These are phyloP conservation scores for Drosophila yooni DNA, from an alignment of 2,888 invertebrate species.

Conservation along the genomic window DNA sequence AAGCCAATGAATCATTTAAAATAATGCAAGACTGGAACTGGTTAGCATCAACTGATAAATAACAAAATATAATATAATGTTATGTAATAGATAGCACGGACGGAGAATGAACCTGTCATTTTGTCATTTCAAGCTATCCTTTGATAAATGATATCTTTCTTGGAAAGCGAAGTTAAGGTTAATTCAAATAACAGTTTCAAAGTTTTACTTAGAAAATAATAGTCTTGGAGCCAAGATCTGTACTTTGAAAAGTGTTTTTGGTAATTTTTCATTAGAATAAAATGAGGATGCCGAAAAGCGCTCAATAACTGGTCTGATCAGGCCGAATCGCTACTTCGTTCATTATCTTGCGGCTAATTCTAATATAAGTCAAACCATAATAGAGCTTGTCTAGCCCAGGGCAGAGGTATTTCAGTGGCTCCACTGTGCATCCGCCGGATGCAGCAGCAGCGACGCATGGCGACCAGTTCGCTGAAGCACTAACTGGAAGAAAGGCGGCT, in stretches of 20 bases:
- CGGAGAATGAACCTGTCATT: background rate
- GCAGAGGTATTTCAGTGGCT: slow-evolving; percentile 24
- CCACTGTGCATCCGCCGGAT: slow-evolving; percentile 37
- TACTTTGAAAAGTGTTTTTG: background rate
- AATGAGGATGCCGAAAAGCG: background rate
- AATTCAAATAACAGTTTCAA: background rate
- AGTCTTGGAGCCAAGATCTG: background rate
- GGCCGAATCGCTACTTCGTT: background rate
- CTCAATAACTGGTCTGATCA: background rate
- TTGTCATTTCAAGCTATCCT: background rate
- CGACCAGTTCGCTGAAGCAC: slow-evolving; percentile 37
- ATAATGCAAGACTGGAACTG: no score
- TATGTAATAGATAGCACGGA: background rate
- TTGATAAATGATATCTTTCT: background rate
- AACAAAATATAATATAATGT: background rate
- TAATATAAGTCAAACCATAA: slow-evolving; percentile 46
- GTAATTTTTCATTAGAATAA: fast-evolving
- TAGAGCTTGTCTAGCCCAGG: slow-evolving; percentile 13
- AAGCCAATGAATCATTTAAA: background rate
- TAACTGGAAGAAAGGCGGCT: slow-evolving; percentile 38
- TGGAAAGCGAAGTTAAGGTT: background rate
- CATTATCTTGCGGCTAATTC: slow-evolving; percentile 9
- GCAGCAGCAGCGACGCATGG: slow-evolving; percentile 4
- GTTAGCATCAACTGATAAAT: background rate
- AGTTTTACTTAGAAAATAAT: background rate